A percentile compares a stretch with the other conserved stretches of the same genome.
Conservation (phyloP, 2,888 invertebrate genomes). For the Sinhomidia bicolor region DNA sequence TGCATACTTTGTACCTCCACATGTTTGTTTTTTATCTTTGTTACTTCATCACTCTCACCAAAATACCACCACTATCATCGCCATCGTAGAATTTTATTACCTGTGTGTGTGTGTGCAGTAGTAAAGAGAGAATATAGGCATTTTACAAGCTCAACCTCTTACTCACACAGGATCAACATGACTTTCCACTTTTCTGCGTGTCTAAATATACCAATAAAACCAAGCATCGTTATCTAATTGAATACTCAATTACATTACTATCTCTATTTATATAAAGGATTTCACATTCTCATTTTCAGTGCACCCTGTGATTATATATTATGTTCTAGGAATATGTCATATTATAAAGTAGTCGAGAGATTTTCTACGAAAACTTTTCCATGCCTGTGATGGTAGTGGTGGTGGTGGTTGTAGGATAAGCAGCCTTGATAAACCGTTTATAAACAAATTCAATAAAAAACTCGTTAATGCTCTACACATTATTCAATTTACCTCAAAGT, state of each 20-base stretch:
- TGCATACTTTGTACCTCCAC: neutral
- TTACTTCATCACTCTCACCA: neutral
- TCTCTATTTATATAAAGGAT: too few relatives aligned
- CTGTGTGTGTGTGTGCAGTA: neutral
- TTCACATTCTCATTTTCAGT: too few relatives aligned
- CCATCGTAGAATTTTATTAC: neutral
- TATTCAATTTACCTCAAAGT: neutral
- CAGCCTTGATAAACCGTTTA: neutral
- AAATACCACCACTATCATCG: neutral
- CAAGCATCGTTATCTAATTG: constrained; percentile 8
- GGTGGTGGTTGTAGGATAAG: too few relatives aligned
- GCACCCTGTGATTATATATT: too few relatives aligned
- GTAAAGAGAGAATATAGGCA: neutral
- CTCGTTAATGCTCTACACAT: neutral
- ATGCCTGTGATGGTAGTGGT: too few relatives aligned
- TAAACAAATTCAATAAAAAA: constrained; percentile 27
- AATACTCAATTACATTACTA: neutral
- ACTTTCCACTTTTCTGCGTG: constrained; percentile 42
- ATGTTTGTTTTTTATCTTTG: neutral
- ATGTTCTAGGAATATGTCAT: too few relatives aligned
- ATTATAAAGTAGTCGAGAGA: too few relatives aligned
- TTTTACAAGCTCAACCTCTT: neutral
- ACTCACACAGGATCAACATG: constrained; percentile 6
- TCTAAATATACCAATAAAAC: neutral
- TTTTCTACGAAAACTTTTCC: too few relatives aligned